A percentile compares a stretch with the other conserved stretches of the same genome.
Conservation (phyloP, 30 jellyfish, hydroid and myxozoan genomes). For the Mastigias papua region DNA sequence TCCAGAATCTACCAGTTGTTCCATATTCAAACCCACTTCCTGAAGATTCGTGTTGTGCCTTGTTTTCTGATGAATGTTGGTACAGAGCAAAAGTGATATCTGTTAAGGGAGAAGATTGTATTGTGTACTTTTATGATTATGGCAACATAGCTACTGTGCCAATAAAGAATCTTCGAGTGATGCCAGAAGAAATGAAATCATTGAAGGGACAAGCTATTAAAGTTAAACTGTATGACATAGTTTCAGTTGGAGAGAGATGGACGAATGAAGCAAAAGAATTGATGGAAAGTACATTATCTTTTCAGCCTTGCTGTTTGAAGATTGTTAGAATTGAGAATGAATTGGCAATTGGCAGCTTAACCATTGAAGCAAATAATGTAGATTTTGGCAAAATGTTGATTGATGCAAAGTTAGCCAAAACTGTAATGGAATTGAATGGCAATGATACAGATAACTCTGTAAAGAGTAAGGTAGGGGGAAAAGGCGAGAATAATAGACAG, state of each 20-base stretch:
- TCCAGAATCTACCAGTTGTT: background rate
- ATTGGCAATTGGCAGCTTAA: background rate
- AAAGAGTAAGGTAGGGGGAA: background rate
- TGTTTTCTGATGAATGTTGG: slow-evolving; percentile 60
- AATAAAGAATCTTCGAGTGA: slow-evolving; percentile 27
- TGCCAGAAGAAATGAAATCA: slow-evolving; percentile 73
- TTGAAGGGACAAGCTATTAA: slow-evolving; percentile 77
- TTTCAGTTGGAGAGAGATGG: slow-evolving; percentile 38
- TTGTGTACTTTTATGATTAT: slow-evolving; percentile 42
- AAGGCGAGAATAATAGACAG: too few species aligned
- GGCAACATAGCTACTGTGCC: slow-evolving; percentile 29
- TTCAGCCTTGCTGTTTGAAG: slow-evolving; percentile 28
- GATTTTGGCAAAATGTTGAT: slow-evolving; percentile 20
- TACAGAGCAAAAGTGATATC: slow-evolving; percentile 76
- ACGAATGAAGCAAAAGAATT: slow-evolving; percentile 10
- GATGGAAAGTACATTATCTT: slow-evolving; percentile 25
- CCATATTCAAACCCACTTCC: slow-evolving; percentile 5
- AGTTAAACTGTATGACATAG: slow-evolving; percentile 41
- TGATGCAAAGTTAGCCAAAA: slow-evolving; percentile 25
- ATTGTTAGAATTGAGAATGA: slow-evolving; percentile 9
- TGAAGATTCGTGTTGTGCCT: slow-evolving; percentile 60
- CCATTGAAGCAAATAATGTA: background rate
- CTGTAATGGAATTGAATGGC: background rate
- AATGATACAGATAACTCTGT: background rate
- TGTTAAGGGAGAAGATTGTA: slow-evolving; percentile 18